Evolutionary conservation across 1,140 invertebrate genomes (phyloP), one percentile per base, ranked within the genome.

Genomic region (Achroia grisella): DNA sequence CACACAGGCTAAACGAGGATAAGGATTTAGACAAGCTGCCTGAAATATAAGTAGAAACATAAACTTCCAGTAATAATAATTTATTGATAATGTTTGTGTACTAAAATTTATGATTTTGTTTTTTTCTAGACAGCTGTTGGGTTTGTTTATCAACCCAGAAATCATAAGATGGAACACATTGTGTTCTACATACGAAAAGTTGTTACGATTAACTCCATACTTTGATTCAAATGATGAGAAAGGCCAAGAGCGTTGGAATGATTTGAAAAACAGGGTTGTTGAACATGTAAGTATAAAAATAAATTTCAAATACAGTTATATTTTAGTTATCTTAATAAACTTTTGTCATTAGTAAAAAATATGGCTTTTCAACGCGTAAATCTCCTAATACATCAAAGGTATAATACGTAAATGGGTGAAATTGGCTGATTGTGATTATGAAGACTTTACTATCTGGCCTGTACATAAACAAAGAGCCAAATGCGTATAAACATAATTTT

Each of bases 91-190:
- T 36, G 31, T 29, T 44, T 35, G 10, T 34, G 2, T 23, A 23
- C 6, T 3, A 23, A 3, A 23, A 23, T 23, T 23, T 17, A 33
- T 29, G 29, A 45, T 31, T 56, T 50, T 49, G 34, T 52, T 44
- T 40, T 43, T n/a, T 34, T 32, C 56, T 54, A 97, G 94, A 71
- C 93, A 96, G 71, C 84, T 99, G 8, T 71, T 99, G 37, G 93
- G 95, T 51, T 84, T 97, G 10, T 99, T 99, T 70, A 97, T 96
- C 35, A 98, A 96, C 39, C 92, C 95, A 15, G 98, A 99, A 77
- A 87, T 99, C 5, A 99, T 99, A 48, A 94, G 95, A 75, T 99
- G 98, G 95, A 93, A 93, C 46, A 91, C 90, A 1, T 87, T 99
- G 10, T 94, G 94, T 72, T 89, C 92, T 44, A 89, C 93, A 55